Evolutionary conservation across 2,888 invertebrate genomes (phyloP).

Genomic region (Melanchra persicariae): DNA sequence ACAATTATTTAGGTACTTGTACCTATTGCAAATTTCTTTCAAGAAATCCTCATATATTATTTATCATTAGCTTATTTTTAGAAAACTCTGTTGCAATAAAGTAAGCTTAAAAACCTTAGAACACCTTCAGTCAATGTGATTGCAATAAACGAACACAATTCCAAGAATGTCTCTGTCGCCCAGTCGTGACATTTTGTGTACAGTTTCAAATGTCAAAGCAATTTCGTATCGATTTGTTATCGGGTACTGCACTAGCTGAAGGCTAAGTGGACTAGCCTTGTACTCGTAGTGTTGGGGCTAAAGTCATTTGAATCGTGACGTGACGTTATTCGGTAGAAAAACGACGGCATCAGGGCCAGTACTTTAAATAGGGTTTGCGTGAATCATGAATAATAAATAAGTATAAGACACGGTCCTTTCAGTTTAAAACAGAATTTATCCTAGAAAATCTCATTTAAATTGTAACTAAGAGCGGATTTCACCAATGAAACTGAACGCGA

Average conservation of each 20-base stretch:
- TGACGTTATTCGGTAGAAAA: constrained; percentile 25
- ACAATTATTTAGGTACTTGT: no score
- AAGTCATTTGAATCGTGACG: constrained; percentile 51
- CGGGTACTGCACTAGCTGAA: constrained; percentile 55
- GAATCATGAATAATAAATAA: constrained; percentile 16
- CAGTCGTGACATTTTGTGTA: constrained; percentile 62
- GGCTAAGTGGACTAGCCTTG: constrained; percentile 57
- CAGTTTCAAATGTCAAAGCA: constrained; percentile 63
- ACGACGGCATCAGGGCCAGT: constrained; percentile 4
- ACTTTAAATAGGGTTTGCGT: constrained; percentile 2
- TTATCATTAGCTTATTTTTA: background rate
- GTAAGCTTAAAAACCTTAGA: background rate
- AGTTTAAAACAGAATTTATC: background rate
- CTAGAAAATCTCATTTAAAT: no score
- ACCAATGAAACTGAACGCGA: no score
- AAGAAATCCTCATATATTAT: background rate
- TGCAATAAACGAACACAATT: constrained; percentile 50
- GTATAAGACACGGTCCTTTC: background rate
- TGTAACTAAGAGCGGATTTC: no score
- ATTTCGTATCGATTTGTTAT: constrained; percentile 66
- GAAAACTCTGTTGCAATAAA: no score
- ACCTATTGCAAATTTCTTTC: background rate
- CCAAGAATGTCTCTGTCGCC: constrained; percentile 58
- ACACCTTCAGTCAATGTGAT: constrained; percentile 27
- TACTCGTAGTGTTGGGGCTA: constrained; percentile 39